Conservation (phyloP, 2,888 invertebrate genomes). For the Teleiodes luculella region DNA sequence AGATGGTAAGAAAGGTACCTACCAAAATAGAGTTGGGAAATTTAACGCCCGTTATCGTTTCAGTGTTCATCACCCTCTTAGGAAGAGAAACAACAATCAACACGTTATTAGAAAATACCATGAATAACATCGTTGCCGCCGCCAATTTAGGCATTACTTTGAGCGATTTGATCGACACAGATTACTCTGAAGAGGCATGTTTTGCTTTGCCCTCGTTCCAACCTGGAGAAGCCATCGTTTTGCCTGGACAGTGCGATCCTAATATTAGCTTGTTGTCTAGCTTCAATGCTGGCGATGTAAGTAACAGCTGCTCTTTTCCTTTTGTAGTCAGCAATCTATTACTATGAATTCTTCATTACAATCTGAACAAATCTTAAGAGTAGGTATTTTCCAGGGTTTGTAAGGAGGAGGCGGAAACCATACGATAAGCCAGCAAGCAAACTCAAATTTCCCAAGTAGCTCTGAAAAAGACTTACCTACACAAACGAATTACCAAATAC, state of each 20-base stretch:
- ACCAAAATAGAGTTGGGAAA: no score
- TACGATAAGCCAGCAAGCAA: no score
- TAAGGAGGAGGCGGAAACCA: no score
- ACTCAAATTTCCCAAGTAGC: no score
- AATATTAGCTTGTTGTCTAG: slow-evolving; percentile 27
- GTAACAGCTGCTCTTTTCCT: no score
- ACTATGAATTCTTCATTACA: no score
- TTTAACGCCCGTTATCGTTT: slow-evolving; percentile 17
- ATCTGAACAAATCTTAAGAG: no score
- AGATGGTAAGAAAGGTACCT: no score
- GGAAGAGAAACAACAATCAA: slow-evolving; percentile 36
- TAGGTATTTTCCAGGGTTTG: no score
- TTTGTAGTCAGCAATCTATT: no score
- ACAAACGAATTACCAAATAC: no score
- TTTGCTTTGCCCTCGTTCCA: slow-evolving; percentile 44
- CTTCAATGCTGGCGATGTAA: neutral
- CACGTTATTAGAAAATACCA: slow-evolving; percentile 25
- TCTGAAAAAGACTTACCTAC: no score
- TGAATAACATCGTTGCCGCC: neutral
- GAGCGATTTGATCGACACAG: slow-evolving; percentile 30
- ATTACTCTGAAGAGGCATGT: slow-evolving; percentile 47
- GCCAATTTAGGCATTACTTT: slow-evolving; percentile 32
- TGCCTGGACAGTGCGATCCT: slow-evolving; percentile 53
- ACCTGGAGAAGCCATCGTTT: slow-evolving; percentile 43
- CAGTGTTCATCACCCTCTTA: slow-evolving; percentile 62